Base-by-base conservation (phyloP, 2,113 vertebrate species). In the Passer montanus region DNA sequence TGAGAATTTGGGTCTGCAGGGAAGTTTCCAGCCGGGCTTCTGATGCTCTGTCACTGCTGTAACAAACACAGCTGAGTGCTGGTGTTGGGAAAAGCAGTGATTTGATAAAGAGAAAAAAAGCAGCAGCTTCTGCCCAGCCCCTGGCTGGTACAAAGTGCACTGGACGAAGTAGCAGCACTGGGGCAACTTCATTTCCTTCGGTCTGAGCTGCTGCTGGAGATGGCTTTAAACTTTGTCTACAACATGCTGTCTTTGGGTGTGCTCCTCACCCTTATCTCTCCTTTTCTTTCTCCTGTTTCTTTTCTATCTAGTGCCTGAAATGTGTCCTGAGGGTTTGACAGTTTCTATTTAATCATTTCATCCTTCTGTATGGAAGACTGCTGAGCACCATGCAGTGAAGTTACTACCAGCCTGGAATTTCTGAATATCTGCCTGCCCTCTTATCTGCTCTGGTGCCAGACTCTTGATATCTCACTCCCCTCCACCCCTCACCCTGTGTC, bases 301-400 rank as follows among this genome's bases (percentile, higher is more conserved):
- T 90, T 93, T 89, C 95, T 70, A 63, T 85, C 89, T 70, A 79
- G 52, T 76, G 74, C 43, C 93, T 96, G 82, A 95, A 87, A 87
- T 78, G 77, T 75, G 87, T 95, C 96, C 94, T 85, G 68, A 91
- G 90, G 91, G 75, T 85, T 84, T 91, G 88, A 89, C 78, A 94
- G 79, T 37, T 97, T 77, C 84, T 86, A 68, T 96, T 95, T 96
- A 92, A 95, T 97, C 89, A 94, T 94, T 96, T 93, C 78, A 58
- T 91, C 76, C 92, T 39, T 88, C 86, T 94, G 43, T 84, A 91
- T 63, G 77, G 77, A 76, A 75, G 62, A 33, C 91, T 84, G 85
- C 87, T 78, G 89, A 81, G 89, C 84, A 94, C 78, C 82, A 92
- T 11, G 46, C 75, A 84, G 91, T 18, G 70, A 91, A 94, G 89